A percentile compares a stretch with the other conserved stretches of the same genome.
phyloP scores from a whole-genome alignment of 2,888 invertebrate genomes.

The Mesorhabditis spiculigera region DNA sequence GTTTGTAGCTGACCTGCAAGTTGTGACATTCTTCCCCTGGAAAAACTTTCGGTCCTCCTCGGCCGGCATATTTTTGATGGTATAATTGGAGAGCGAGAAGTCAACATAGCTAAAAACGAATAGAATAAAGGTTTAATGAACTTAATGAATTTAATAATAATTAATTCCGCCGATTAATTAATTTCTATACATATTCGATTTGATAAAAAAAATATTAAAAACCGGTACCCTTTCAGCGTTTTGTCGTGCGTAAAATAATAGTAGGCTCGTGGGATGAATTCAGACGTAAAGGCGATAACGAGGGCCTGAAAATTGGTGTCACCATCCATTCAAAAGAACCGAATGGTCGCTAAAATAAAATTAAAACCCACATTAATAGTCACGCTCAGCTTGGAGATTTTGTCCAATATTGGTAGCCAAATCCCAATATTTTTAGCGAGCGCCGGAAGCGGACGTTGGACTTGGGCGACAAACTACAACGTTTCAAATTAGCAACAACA shows the following conservation, averaged over 20 bases:
- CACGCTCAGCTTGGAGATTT: conserved; percentile 84
- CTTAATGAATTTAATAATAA: conserved; percentile 15
- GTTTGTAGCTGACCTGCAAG: conserved; percentile 55
- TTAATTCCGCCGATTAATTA: too few species aligned
- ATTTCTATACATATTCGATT: too few species aligned
- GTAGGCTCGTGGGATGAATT: conserved; percentile 90
- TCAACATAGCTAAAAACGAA: conserved; percentile 89
- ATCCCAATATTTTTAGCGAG: too few species aligned
- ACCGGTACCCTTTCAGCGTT: conserved; percentile 14
- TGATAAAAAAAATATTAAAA: not conserved
- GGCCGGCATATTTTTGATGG: conserved; percentile 58
- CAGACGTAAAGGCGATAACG: conserved; percentile 94
- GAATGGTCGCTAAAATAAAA: too few species aligned
- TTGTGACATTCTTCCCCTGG: conserved; percentile 13
- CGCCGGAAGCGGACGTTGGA: too few species aligned
- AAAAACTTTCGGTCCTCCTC: conserved; percentile 7
- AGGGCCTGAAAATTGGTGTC: conserved; percentile 68
- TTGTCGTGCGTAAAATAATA: conserved; percentile 65
- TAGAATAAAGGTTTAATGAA: conserved; percentile 22
- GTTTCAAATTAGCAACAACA: too few species aligned
- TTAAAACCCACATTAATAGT: conserved; percentile 79
- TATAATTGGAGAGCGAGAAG: conserved; percentile 63
- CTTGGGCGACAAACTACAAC: too few species aligned
- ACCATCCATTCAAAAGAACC: too few species aligned
- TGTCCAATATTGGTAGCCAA: conserved; percentile 74